Evolutionary conservation across 2,797 vertebrate genomes (phyloP), one percentile per base, ranked within the genome.

Genomic region (Diplodus puntazzo): DNA sequence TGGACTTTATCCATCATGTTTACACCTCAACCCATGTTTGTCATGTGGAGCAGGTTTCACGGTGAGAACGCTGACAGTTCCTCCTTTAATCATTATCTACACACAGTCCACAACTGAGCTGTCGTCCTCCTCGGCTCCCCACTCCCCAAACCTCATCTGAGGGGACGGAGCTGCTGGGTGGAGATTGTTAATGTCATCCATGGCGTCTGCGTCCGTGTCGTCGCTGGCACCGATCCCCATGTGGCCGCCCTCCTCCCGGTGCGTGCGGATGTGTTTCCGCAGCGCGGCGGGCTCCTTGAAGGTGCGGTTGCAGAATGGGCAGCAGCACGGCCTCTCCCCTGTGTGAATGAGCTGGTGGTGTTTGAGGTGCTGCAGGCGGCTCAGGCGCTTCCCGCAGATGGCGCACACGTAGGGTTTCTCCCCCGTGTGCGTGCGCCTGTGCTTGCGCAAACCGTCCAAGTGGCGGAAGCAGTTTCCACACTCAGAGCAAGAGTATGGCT

Each of bases 401-500:
- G 90, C 88, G 11, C 96, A 96, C 63, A 93, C 95, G 34, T 96
- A 96, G 0, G 96, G 96, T 59, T 96, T 96, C 81, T 96, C 96
- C 0, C 96, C 96, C 0, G 95, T 96, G 94, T 96, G 96, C 0
- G 95, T 96, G 89, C 96, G 95, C 14, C 95, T 77, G 90, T 96
- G 96, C 69, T 96, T 96, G 57, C 96, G 94, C 87, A 96, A 58
- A 61, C 96, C 96, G 53, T 96, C 96, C 81, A 96, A 71, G 81
- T 96, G 96, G 42, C 96, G 94, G 92, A 96, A 96, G 81, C 92
- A 91, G 55, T 95, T 96, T 11, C 95, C 95, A 5, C 96, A 96
- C 69, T 96, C 96, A 0, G 94, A 94, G 93, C 98, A 99, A 14
- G 97, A 96, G 94, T 99, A 99, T 10, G 98, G 98, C 94, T 99